Percentiles rank a stretch among this genome's conserved stretches.
Evolutionary conservation across 1,140 invertebrate species (phyloP).

Genomic region (Penaeus japonicus): DNA sequence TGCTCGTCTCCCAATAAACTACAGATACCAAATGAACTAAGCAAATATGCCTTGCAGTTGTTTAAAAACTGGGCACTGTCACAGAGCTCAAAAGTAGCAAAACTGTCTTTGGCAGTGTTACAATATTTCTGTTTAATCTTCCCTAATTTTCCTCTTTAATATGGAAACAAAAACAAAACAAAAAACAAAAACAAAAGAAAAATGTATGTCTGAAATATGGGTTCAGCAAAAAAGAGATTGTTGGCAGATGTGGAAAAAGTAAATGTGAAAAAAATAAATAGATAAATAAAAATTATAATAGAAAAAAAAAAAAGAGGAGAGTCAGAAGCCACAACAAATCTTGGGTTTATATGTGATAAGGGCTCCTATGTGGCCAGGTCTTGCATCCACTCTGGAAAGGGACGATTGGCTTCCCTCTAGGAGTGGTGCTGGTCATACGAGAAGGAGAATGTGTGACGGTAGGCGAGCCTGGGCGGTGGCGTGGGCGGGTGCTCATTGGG

Average conservation of each 20-base stretch:
- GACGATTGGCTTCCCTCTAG: not conserved
- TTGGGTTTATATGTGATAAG: conserved; percentile 19
- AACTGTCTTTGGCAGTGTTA: conserved; percentile 25
- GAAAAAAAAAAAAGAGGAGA: not conserved
- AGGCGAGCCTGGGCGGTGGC: conserved; percentile 46
- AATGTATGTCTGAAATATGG: too few relatives aligned
- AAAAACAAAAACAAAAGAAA: not conserved
- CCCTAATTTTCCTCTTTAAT: not conserved
- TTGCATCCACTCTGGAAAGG: not conserved
- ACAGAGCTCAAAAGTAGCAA: conserved; percentile 18
- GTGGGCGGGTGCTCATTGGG: conserved; percentile 45
- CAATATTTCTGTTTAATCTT: not conserved
- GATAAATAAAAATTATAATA: not conserved
- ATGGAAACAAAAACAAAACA: not conserved
- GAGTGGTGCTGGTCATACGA: conserved; percentile 53
- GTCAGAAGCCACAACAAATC: conserved; percentile 33
- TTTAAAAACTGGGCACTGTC: not conserved
- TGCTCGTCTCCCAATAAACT: not conserved
- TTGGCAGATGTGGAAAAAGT: too few relatives aligned
- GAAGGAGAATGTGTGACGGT: conserved; percentile 46
- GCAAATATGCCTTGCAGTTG: conserved; percentile 16
- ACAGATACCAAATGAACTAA: conserved; percentile 3
- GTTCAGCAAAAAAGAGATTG: too few relatives aligned
- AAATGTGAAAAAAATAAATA: not conserved
- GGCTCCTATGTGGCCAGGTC: conserved; percentile 23